These are phyloP conservation scores for Ammodytes marinus DNA, from an alignment of 2,113 vertebrate genomes.

Conservation along the genomic window DNA sequence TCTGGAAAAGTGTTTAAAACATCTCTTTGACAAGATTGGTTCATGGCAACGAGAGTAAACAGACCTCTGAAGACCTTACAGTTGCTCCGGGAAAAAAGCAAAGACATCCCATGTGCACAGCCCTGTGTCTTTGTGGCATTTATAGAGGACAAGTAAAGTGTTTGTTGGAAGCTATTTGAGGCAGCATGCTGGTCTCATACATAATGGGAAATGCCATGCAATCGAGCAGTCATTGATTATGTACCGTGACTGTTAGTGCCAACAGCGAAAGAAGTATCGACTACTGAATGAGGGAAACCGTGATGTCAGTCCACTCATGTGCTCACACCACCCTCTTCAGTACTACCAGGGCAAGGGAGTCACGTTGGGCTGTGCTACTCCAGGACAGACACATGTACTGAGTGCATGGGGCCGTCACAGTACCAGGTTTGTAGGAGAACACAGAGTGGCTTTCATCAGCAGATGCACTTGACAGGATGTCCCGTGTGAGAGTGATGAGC, in stretches of 20 bases:
- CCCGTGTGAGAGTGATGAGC: slow-evolving; percentile 60
- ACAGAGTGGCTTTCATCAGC: not conserved
- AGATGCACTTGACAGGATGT: slow-evolving; percentile 63
- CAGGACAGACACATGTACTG: slow-evolving; percentile 2
- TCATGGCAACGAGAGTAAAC: slow-evolving; percentile 28
- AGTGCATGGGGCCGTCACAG: slow-evolving; percentile 15
- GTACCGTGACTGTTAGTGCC: slow-evolving; percentile 18
- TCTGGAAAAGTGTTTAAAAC: slow-evolving; percentile 64
- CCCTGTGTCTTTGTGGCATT: slow-evolving; percentile 35
- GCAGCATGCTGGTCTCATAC: slow-evolving; percentile 31
- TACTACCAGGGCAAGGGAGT: not conserved
- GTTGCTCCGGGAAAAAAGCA: slow-evolving; percentile 3
- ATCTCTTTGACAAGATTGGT: slow-evolving; percentile 19
- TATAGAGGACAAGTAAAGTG: slow-evolving; percentile 8
- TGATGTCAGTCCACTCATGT: slow-evolving; percentile 21
- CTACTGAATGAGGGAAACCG: not conserved
- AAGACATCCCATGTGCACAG: slow-evolving; percentile 40
- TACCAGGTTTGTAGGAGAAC: not conserved
- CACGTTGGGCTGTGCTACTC: slow-evolving; percentile 18
- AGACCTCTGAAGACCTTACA: slow-evolving; percentile 29
- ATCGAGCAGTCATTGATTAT: slow-evolving; percentile 13
- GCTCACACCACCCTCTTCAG: slow-evolving; percentile 22
- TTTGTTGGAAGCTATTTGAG: slow-evolving; percentile 6
- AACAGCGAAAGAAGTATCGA: slow-evolving; percentile 12
- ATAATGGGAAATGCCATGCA: slow-evolving; percentile 1